A percentile compares a stretch with the other conserved stretches of the same genome.
Evolutionary conservation across 2,113 vertebrate genomes (phyloP).

Genomic region (Eupsittula cactorum): DNA sequence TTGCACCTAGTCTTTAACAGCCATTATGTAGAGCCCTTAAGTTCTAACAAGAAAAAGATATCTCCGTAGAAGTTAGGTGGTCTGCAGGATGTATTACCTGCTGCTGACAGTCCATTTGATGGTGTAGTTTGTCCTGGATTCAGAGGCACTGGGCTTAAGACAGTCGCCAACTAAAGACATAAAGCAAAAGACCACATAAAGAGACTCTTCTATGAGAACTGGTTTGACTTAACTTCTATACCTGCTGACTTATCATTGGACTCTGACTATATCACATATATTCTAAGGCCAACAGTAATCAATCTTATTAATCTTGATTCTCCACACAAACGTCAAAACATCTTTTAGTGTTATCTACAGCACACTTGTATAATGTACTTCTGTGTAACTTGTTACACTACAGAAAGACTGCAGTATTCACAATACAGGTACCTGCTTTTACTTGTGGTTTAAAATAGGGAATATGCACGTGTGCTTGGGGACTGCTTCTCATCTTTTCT

Average conservation of each 20-base stretch:
- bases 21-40: not conserved
- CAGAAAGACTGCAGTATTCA: not conserved
- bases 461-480: not conserved
- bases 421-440: not conserved
- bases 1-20: not conserved
- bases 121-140: slow-evolving; percentile 42
- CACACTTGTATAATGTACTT: not conserved
- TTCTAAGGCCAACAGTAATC: not conserved
- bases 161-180: slow-evolving; percentile 44
- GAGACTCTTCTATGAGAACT: not conserved
- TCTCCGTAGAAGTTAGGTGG: not conserved
- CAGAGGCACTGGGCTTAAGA: slow-evolving; percentile 63
- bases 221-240: not conserved
- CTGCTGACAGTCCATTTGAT: not conserved
- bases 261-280: not conserved
- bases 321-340: not conserved
- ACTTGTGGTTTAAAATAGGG: not conserved
- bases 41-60: not conserved
- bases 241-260: not conserved
- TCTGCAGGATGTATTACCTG: slow-evolving; percentile 53
- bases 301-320: not conserved
- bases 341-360: not conserved
- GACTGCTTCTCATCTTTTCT: not conserved
- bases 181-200: not conserved
- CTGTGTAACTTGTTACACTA: not conserved